Evolutionary conservation across 2,113 vertebrate species (phyloP).

Genomic region (Cathartes aura): DNA sequence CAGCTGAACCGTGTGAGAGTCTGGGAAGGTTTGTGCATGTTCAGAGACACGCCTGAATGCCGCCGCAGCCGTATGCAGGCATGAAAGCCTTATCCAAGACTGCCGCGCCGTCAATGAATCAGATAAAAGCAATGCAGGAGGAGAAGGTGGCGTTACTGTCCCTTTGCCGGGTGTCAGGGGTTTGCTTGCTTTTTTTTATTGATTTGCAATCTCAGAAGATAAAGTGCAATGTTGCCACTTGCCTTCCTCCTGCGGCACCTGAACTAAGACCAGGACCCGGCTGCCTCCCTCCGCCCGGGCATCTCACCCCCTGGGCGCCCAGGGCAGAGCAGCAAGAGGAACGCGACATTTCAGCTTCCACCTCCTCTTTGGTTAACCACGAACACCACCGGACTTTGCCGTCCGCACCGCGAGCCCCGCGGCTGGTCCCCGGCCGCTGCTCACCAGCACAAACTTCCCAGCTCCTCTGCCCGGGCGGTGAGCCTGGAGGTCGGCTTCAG

Average conservation of each 20-base stretch:
- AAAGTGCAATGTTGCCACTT: constrained; percentile 16
- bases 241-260: not conserved
- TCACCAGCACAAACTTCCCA: not conserved
- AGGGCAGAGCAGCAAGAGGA: not conserved
- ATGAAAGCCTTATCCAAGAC: rapidly evolving
- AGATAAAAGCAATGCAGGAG: not conserved
- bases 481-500: not conserved
- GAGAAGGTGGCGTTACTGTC: not conserved
- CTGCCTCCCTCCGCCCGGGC: not conserved
- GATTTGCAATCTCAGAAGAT: not conserved
- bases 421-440: not conserved
- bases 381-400: rapidly evolving
- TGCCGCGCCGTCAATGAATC: rapidly evolving
- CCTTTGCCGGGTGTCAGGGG: not conserved
- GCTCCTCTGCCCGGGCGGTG: rapidly evolving
- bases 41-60: not conserved
- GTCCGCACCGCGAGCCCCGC: not conserved
- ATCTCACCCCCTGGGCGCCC: rapidly evolving
- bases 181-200: not conserved
- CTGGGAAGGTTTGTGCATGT: not conserved
- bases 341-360: not conserved
- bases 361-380: not conserved
- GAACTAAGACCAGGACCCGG: rapidly evolving
- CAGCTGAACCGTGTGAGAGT: not conserved
- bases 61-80: not conserved